Conservation (phyloP, 23 tunicate species). For the Ascidia mentula region DNA sequence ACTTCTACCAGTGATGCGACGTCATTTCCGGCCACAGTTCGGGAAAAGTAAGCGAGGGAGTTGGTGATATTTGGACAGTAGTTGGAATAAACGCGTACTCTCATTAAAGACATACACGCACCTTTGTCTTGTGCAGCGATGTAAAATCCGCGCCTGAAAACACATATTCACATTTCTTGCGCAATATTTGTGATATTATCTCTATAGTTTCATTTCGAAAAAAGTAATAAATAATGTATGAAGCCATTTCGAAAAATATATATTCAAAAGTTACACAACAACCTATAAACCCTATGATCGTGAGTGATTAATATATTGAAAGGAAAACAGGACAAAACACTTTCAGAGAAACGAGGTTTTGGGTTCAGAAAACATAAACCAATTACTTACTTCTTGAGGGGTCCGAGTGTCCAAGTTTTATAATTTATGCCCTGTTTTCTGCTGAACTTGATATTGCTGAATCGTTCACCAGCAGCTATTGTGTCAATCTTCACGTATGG, state of each 20-base stretch:
- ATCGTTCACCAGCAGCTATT: constrained; percentile 67
- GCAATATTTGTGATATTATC: no score
- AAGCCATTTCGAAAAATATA: no score
- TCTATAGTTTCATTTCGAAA: no score
- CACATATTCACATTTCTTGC: no score
- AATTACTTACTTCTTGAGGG: constrained; percentile 17
- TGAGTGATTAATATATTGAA: no score
- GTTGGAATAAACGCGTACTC: constrained; percentile 62
- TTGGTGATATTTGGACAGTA: constrained; percentile 56
- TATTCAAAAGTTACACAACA: no score
- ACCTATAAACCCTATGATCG: no score
- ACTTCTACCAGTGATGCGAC: constrained; percentile 60
- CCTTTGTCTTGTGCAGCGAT: constrained; percentile 87
- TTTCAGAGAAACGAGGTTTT: no score
- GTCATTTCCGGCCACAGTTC: constrained; percentile 60
- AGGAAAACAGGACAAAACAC: no score
- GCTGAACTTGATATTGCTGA: constrained; percentile 13
- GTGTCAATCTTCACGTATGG: constrained; percentile 80
- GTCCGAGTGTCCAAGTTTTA: constrained; percentile 69
- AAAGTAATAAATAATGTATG: no score
- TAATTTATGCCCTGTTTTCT: constrained; percentile 40
- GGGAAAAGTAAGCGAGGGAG: constrained; percentile 40
- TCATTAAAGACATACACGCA: constrained; percentile 73
- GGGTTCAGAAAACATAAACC: no score
- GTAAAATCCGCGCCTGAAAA: constrained; percentile 77